Evolutionary conservation across 2,888 invertebrate genomes (phyloP).

Genomic region (Troides aeacus): DNA sequence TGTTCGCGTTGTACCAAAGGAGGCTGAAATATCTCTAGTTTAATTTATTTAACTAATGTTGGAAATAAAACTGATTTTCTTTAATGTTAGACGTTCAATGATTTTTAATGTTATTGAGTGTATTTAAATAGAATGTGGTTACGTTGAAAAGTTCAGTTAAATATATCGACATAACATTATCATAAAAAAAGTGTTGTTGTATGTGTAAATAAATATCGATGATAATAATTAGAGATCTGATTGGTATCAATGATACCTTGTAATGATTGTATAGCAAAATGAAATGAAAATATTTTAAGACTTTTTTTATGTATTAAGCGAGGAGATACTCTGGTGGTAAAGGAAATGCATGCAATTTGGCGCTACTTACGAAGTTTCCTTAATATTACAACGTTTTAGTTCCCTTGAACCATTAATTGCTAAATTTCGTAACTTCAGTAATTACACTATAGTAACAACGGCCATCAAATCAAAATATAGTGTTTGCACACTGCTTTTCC

Average conservation of each 20-base stretch:
- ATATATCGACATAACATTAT: not conserved
- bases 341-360: too few relatives aligned
- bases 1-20: conserved; percentile 26
- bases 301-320: too few relatives aligned
- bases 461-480: too few relatives aligned
- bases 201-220: not conserved
- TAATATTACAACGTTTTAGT: too few relatives aligned
- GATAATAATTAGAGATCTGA: not conserved
- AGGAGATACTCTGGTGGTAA: too few relatives aligned
- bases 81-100: not conserved
- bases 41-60: conserved; percentile 22
- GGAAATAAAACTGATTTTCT: not conserved
- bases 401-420: too few relatives aligned
- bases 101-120: conserved; percentile 33
- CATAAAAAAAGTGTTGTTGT: not conserved
- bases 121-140: conserved; percentile 65
- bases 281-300: too few relatives aligned
- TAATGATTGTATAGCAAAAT: not conserved
- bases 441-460: too few relatives aligned
- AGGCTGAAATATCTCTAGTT: conserved; percentile 27
- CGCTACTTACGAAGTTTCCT: too few relatives aligned
- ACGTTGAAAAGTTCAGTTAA: conserved; percentile 5
- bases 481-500: too few relatives aligned
- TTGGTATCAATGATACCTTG: not conserved
- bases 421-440: too few relatives aligned